Percentiles rank a stretch among this genome's conserved stretches.
phyloP scores from a whole-genome alignment of 1,140 invertebrate species.

The Platyscapa corneri region DNA sequence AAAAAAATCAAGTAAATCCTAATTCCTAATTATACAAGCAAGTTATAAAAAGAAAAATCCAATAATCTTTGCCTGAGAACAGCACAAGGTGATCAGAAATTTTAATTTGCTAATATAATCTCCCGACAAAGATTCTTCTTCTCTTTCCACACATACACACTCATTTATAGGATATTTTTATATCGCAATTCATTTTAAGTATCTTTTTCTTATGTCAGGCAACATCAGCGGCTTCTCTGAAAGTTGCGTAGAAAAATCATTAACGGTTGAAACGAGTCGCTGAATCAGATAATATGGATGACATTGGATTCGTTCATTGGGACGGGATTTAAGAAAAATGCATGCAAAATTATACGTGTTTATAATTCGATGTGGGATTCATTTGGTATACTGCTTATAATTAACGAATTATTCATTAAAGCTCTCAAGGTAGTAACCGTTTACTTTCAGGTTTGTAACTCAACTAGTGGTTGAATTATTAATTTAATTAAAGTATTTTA shows the following conservation, averaged over 20 bases:
- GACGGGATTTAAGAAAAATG: background rate
- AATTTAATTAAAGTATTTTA: constrained; percentile 29
- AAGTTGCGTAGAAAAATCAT: constrained; percentile 9
- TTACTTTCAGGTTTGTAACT: too few relatives aligned
- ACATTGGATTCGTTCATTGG: background rate
- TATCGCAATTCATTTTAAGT: constrained; percentile 6
- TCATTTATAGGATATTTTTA: background rate
- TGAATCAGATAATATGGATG: constrained; percentile 38
- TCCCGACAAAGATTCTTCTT: background rate
- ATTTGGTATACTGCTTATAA: background rate
- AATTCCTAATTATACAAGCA: background rate
- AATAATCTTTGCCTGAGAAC: background rate
- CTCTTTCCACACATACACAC: background rate
- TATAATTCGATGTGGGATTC: background rate
- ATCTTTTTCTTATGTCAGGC: constrained; percentile 15
- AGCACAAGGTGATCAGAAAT: background rate
- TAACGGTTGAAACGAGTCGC: constrained; percentile 7
- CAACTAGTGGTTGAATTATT: background rate
- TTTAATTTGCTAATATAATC: constrained; percentile 13
- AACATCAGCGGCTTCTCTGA: background rate
- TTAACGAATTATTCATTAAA: constrained; percentile 29
- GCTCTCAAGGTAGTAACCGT: background rate
- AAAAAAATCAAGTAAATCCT: too few relatives aligned
- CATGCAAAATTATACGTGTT: constrained; percentile 18
- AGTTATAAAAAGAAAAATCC: background rate